These are phyloP conservation scores for Bolinopsis microptera DNA, from an alignment of 37 sponge, comb jelly and placozoan genomes.

Conservation along the genomic window DNA sequence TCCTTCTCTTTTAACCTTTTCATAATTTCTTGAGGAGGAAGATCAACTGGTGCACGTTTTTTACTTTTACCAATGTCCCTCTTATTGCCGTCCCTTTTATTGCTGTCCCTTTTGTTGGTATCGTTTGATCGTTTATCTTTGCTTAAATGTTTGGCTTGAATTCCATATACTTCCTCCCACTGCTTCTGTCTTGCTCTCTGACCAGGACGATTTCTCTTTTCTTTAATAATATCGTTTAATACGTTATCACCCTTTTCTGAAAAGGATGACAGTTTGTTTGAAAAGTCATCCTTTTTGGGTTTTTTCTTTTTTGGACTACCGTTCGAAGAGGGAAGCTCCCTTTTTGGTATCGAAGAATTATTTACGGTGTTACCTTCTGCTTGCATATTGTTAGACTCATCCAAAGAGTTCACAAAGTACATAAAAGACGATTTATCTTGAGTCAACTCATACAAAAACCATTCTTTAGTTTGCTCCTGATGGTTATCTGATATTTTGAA, in stretches of 20 bases:
- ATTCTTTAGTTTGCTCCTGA: not conserved
- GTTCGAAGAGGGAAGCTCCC: too few relatives aligned
- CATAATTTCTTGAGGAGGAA: conserved; percentile 47
- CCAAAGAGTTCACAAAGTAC: conserved; percentile 12
- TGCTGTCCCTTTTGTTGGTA: not conserved
- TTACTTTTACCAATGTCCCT: not conserved
- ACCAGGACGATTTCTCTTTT: conserved; percentile 36
- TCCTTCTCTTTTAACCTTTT: not conserved
- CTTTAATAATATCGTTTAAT: conserved; percentile 2
- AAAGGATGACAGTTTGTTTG: not conserved
- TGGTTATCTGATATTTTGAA: not conserved
- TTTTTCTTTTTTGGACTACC: not conserved
- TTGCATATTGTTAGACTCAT: not conserved
- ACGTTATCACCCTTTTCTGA: conserved; percentile 28
- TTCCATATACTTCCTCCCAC: conserved; percentile 47
- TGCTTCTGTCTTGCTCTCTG: conserved; percentile 44
- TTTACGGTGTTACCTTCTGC: not conserved
- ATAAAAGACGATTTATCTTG: conserved; percentile 52
- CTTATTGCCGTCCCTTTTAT: not conserved
- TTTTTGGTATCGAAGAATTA: too few relatives aligned
- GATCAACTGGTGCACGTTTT: not conserved
- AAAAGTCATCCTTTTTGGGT: not conserved
- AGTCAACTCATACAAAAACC: conserved; percentile 30
- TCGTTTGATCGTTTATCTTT: not conserved
- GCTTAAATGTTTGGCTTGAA: conserved; percentile 25